Percentiles rank a stretch among this genome's conserved stretches.
Evolutionary conservation across 2,888 invertebrate genomes (phyloP).

Genomic region (Drosophila parthenogenetica): DNA sequence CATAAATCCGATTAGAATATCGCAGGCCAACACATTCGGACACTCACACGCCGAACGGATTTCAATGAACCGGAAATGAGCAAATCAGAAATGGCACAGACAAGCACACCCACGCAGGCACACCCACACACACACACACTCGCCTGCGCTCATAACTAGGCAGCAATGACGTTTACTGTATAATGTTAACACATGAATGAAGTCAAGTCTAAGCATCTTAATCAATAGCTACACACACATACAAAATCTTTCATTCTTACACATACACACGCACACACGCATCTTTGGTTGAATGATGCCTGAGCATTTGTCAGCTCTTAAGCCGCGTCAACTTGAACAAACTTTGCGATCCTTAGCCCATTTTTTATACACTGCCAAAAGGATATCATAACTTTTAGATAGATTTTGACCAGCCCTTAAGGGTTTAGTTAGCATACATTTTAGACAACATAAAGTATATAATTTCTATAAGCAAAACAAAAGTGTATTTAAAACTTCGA

Average conservation of each 20-base stretch:
- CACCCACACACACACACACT: constrained; percentile 4
- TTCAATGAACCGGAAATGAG: constrained; percentile 78
- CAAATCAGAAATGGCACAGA: constrained; percentile 67
- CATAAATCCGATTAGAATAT: constrained; percentile 77
- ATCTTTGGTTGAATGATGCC: constrained; percentile 41
- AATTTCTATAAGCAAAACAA: too few species aligned
- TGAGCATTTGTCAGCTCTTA: constrained; percentile 67
- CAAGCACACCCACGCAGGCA: constrained; percentile 23
- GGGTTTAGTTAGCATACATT: not conserved
- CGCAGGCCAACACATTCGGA: constrained; percentile 55
- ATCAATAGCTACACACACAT: constrained; percentile 55
- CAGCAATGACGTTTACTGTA: constrained; percentile 43
- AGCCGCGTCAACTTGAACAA: constrained; percentile 56
- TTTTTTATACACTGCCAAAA: not conserved
- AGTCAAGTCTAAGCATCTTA: constrained; percentile 74
- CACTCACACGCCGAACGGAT: constrained; percentile 42
- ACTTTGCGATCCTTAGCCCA: constrained; percentile 46
- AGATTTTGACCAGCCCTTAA: not conserved
- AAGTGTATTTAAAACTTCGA: constrained; percentile 12
- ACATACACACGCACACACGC: constrained; percentile 18
- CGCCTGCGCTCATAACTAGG: constrained; percentile 13
- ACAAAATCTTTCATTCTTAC: constrained; percentile 12
- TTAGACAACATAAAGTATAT: not conserved
- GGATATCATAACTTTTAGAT: not conserved
- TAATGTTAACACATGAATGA: constrained; percentile 73